Percentiles rank a stretch among this genome's conserved stretches.
These are phyloP conservation scores for Parochlus steinenii DNA, from an alignment of 2,888 invertebrate species.

Conservation along the genomic window DNA sequence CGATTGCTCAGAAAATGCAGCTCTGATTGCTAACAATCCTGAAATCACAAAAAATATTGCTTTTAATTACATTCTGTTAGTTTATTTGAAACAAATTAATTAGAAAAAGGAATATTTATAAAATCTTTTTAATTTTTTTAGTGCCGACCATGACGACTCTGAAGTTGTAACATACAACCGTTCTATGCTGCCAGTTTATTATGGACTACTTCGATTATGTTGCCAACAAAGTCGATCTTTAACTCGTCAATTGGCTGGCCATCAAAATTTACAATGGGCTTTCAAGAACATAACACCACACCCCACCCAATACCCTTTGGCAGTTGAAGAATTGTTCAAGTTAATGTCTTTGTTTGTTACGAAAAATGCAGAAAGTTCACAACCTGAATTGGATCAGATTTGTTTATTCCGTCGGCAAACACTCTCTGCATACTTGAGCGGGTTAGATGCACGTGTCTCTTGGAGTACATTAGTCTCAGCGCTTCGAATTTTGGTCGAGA, in stretches of 20 bases:
- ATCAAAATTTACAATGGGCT: slow-evolving; percentile 94
- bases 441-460: slow-evolving; percentile 75
- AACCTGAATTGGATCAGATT: slow-evolving; percentile 66
- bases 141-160: slow-evolving; percentile 92
- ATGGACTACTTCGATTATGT: slow-evolving; percentile 74
- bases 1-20: slow-evolving; percentile 86
- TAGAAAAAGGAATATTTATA: slow-evolving; percentile 7
- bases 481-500: slow-evolving; percentile 74
- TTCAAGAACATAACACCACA: slow-evolving; percentile 94
- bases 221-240: slow-evolving; percentile 78
- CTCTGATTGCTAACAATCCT: slow-evolving; percentile 70
- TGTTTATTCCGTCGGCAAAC: slow-evolving; percentile 70
- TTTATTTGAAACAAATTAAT: slow-evolving; percentile 16
- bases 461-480: slow-evolving; percentile 91
- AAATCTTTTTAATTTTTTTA: slow-evolving; percentile 26
- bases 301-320: slow-evolving; percentile 78
- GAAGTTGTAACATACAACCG: slow-evolving; percentile 89
- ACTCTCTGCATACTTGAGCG: slow-evolving; percentile 73
- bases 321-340: slow-evolving; percentile 83
- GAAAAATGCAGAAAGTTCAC: slow-evolving; percentile 61
- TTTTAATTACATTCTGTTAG: slow-evolving; percentile 90
- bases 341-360: slow-evolving; percentile 77
- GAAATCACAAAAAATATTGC: slow-evolving; percentile 87
- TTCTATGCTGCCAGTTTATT: slow-evolving; percentile 84
- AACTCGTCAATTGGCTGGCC: slow-evolving; percentile 71